Conservation (phyloP, 1,140 invertebrate species). For the Ceratitis capitata region DNA sequence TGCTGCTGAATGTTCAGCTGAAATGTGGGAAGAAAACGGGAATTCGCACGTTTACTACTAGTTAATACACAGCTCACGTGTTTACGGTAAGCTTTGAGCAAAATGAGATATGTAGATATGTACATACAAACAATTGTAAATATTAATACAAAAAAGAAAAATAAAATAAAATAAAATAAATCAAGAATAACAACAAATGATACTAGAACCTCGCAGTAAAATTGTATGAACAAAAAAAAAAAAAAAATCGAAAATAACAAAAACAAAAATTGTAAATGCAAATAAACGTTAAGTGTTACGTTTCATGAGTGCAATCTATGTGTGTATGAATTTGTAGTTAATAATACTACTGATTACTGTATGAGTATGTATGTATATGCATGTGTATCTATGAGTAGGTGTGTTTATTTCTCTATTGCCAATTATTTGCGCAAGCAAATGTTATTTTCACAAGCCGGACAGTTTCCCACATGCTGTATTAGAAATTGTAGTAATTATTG, state of each 20-base stretch:
- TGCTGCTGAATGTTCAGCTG: neutral
- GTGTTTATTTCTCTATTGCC: no score
- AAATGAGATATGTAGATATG: neutral
- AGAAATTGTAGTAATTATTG: neutral
- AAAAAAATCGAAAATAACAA: neutral
- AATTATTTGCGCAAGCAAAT: conserved; percentile 14
- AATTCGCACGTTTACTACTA: neutral
- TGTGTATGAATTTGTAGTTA: neutral
- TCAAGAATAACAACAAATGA: neutral
- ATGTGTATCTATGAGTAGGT: neutral
- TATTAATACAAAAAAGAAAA: neutral
- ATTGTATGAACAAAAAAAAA: neutral
- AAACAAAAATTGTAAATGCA: neutral
- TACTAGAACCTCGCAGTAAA: neutral
- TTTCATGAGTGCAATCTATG: neutral
- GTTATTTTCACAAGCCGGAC: neutral
- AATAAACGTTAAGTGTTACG: neutral
- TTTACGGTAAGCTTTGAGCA: conserved; percentile 2
- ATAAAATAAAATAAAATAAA: no score
- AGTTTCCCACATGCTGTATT: neutral
- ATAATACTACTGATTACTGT: neutral
- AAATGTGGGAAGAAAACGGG: neutral
- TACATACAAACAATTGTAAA: neutral
- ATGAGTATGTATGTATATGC: neutral
- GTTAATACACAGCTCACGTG: conserved; percentile 27